A percentile compares a stretch with the other conserved stretches of the same genome.
These are phyloP conservation scores for Torymus auratus DNA, from an alignment of 2,888 invertebrate genomes.

Conservation along the genomic window DNA sequence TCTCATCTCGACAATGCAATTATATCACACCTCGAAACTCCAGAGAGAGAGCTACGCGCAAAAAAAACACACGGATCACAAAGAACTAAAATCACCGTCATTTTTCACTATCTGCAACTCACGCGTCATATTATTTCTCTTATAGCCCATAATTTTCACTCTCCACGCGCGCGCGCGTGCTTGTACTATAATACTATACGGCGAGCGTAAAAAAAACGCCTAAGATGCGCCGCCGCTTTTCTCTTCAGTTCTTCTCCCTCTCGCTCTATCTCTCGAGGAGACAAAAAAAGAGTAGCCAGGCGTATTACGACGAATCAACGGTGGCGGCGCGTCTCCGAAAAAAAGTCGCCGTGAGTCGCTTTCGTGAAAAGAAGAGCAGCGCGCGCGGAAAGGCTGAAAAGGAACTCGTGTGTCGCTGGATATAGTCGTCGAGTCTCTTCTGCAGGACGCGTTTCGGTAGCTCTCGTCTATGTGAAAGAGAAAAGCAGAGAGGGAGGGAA, in stretches of 20 bases:
- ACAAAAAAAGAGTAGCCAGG: conserved; percentile 23
- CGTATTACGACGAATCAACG: conserved; percentile 34
- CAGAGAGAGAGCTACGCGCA: too few species aligned
- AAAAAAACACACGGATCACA: background rate
- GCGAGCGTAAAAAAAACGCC: background rate
- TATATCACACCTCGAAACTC: background rate
- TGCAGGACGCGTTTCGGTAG: background rate
- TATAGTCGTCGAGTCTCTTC: conserved; percentile 12
- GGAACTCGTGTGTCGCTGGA: conserved; percentile 10
- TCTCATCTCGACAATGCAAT: conserved; percentile 21
- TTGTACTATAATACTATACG: conserved; percentile 2
- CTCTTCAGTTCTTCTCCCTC: background rate
- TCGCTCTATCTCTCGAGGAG: conserved; percentile 8
- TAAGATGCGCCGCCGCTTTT: background rate
- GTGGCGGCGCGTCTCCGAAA: background rate
- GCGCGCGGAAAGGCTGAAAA: background rate
- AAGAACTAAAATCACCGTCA: background rate
- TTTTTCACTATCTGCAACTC: conserved; percentile 19
- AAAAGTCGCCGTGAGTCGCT: background rate
- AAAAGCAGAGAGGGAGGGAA: background rate
- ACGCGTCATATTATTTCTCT: conserved; percentile 18
- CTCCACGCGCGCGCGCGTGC: background rate
- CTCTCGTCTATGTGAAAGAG: background rate
- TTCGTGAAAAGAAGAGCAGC: background rate
- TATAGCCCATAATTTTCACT: conserved; percentile 12